Percentiles rank a stretch among this genome's conserved stretches.
Evolutionary conservation across 2,113 vertebrate genomes (phyloP).

Genomic region (Centropristis striata): DNA sequence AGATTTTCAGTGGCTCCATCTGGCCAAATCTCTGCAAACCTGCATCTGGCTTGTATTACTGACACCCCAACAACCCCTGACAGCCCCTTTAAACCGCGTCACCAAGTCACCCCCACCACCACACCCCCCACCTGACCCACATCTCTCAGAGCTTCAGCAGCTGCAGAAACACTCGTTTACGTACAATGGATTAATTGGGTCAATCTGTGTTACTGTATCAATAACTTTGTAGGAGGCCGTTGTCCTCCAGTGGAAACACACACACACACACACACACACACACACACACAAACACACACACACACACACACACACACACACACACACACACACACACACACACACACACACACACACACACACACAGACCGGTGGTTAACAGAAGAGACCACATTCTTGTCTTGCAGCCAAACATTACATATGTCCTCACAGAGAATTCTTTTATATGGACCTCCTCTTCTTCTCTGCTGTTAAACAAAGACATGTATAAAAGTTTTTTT

Average conservation of each 20-base stretch:
- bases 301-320: conserved; percentile 28
- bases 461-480: conserved; percentile 6
- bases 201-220: conserved; percentile 51
- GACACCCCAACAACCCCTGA: background rate
- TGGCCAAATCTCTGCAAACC: conserved; percentile 12
- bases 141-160: conserved; percentile 30
- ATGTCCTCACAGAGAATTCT: conserved; percentile 50
- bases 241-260: conserved; percentile 14
- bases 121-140: conserved; percentile 22
- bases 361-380: conserved; percentile 7
- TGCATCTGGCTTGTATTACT: conserved; percentile 23
- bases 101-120: too few relatives aligned
- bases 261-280: conserved; percentile 31
- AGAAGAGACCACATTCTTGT: conserved; percentile 72
- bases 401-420: conserved; percentile 74
- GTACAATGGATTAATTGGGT: conserved; percentile 57
- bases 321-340: conserved; percentile 32
- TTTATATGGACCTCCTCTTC: conserved; percentile 6
- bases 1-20: conserved; percentile 14
- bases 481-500: background rate
- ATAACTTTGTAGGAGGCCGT: conserved; percentile 47
- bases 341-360: conserved; percentile 31
- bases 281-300: conserved; percentile 22
- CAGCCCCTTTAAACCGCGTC: too few relatives aligned
- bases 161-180: conserved; percentile 60